phyloP scores from a whole-genome alignment of 2,888 invertebrate genomes.

The Acronicta aceris region DNA sequence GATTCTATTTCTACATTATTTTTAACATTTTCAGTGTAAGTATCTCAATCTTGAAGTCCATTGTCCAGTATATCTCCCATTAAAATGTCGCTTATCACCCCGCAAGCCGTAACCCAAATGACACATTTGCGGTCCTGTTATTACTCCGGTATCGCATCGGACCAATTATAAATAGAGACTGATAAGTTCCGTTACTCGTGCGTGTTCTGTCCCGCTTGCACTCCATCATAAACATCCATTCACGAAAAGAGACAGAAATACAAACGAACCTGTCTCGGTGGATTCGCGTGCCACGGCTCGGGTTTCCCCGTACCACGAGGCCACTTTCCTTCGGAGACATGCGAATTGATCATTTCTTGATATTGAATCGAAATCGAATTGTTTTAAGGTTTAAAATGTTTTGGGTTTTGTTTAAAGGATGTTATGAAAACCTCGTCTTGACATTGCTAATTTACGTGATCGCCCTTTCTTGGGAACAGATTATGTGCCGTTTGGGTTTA shows the following conservation, averaged over 20 bases:
- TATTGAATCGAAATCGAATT: conserved; percentile 43
- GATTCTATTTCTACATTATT: conserved; percentile 5
- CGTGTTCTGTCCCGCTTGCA: conserved; percentile 56
- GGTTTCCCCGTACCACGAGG: conserved; percentile 71
- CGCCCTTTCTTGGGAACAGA: conserved; percentile 45
- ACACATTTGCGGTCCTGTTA: conserved; percentile 70
- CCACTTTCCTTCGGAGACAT: conserved; percentile 71
- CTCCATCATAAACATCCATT: conserved; percentile 29
- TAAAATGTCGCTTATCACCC: conserved; percentile 42
- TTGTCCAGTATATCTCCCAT: conserved; percentile 21
- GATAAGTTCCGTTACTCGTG: conserved; percentile 79
- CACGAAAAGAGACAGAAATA: conserved; percentile 62
- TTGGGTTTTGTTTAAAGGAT: conserved; percentile 34
- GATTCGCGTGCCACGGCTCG: conserved; percentile 70
- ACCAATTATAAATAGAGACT: conserved; percentile 82
- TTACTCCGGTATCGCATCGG: conserved; percentile 71
- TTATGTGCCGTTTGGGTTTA: conserved; percentile 24
- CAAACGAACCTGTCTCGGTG: conserved; percentile 67
- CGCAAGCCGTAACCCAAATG: conserved; percentile 62
- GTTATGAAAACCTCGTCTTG: conserved; percentile 53
- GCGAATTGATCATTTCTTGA: conserved; percentile 56
- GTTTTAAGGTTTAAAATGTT: conserved; percentile 41
- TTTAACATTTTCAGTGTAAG: neutral
- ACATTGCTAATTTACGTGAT: conserved; percentile 60
- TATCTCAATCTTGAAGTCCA: neutral